These are phyloP conservation scores for Cercopithecus neglectus DNA, from an alignment of 2,797 vertebrate genomes.

Conservation along the genomic window DNA sequence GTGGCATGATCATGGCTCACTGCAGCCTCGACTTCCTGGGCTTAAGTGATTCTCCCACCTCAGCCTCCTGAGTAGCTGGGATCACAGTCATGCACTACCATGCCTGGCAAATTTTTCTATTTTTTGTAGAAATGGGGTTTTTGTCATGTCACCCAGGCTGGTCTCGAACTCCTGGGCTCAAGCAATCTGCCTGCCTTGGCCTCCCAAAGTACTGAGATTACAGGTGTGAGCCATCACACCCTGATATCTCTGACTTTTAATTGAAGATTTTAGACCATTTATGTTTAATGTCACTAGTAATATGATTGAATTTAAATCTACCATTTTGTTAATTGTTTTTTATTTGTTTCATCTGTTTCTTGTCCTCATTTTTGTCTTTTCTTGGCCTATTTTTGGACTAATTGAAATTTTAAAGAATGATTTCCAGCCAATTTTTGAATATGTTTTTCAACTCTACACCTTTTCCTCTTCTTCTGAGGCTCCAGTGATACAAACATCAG, in stretches of 20 bases:
- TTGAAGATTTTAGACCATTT: not conserved
- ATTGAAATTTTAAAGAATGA: not conserved
- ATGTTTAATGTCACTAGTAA: not conserved
- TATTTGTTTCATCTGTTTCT: not conserved
- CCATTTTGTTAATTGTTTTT: not conserved
- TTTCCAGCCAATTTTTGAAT: not conserved
- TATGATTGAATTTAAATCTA: not conserved
- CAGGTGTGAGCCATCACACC: no score
- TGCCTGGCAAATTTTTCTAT: no score
- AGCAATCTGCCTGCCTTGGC: no score
- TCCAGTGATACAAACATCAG: not conserved
- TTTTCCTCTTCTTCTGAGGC: not conserved
- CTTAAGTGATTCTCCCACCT: no score
- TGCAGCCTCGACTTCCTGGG: no score
- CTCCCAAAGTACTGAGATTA: no score
- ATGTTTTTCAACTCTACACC: not conserved
- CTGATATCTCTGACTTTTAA: not conserved
- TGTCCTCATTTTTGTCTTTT: not conserved
- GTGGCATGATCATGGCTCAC: no score
- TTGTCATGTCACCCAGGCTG: no score
- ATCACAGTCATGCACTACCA: no score
- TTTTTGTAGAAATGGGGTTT: no score
- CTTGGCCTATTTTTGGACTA: not conserved
- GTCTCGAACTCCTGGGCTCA: no score
- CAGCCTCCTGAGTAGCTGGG: no score